A percentile compares a stretch with the other conserved stretches of the same genome.
phyloP scores from a whole-genome alignment of 1,140 invertebrate genomes.

The Parapsyche elsis region DNA sequence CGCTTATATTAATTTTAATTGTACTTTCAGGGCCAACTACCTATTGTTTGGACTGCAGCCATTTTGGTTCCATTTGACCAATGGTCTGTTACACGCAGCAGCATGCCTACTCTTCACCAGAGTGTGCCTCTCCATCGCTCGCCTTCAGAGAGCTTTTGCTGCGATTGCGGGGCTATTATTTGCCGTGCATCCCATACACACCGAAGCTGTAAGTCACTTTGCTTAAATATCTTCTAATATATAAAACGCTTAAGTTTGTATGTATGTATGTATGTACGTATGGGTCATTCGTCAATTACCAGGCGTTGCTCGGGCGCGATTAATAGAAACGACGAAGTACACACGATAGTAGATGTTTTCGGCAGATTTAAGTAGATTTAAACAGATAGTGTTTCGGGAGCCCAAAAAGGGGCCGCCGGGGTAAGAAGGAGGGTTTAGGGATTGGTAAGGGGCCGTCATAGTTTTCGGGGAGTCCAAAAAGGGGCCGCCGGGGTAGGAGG shows the following conservation, averaged over 20 bases:
- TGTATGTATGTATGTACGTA: background rate
- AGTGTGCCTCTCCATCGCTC: conserved; percentile 73
- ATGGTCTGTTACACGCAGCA: conserved; percentile 78
- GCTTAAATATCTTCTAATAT: no score
- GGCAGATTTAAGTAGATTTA: no score
- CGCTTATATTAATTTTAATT: background rate
- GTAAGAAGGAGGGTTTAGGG: no score
- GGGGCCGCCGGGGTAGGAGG: no score
- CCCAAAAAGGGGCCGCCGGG: no score
- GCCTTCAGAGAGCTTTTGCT: conserved; percentile 74
- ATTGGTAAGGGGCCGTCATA: no score
- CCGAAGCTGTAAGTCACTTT: conserved; percentile 79
- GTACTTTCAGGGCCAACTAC: conserved; percentile 74
- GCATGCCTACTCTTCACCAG: conserved; percentile 78
- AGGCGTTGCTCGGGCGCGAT: no score
- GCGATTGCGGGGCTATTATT: conserved; percentile 80
- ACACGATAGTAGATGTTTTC: no score
- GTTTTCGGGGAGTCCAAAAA: no score
- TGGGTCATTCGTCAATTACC: no score
- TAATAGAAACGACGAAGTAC: no score
- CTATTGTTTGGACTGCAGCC: conserved; percentile 74
- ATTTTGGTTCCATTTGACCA: conserved; percentile 80
- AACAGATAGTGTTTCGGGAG: no score
- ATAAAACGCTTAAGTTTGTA: background rate
- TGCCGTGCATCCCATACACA: conserved; percentile 90